Evolutionary conservation across 2,113 vertebrate species (phyloP).

Genomic region (Aix galericulata): DNA sequence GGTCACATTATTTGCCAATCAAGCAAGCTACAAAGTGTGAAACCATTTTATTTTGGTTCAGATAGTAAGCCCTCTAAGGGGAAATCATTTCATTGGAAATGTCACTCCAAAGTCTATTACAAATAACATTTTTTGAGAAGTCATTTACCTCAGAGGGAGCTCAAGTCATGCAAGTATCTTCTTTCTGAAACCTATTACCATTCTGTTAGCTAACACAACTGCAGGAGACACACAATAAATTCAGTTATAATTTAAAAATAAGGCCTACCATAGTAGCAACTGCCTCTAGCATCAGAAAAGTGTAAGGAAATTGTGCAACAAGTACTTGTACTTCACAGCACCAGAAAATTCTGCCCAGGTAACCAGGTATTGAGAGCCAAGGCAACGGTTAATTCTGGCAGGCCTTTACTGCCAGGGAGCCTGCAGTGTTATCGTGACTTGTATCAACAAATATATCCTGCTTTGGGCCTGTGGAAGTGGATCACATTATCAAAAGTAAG

Average conservation of each 20-base stretch:
- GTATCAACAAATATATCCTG: slow-evolving; percentile 34
- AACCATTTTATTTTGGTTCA: slow-evolving; percentile 53
- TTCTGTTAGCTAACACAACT: background rate
- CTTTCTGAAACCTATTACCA: background rate
- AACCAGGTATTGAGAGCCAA: slow-evolving; percentile 21
- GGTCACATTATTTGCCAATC: slow-evolving; percentile 29
- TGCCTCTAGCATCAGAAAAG: slow-evolving; percentile 55
- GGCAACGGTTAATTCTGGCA: slow-evolving; percentile 53
- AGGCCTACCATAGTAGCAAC: slow-evolving; percentile 40
- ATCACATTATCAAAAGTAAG: slow-evolving; percentile 72
- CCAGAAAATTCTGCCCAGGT: slow-evolving; percentile 53
- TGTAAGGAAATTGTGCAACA: slow-evolving; percentile 56
- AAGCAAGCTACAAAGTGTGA: slow-evolving; percentile 38
- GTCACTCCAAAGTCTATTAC: slow-evolving; percentile 6
- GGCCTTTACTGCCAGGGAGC: slow-evolving; percentile 49
- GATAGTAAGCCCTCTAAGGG: background rate
- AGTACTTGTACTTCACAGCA: slow-evolving; percentile 66
- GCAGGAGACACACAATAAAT: background rate
- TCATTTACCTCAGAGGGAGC: background rate
- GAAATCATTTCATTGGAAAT: background rate
- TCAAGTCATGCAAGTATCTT: background rate
- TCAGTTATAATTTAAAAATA: slow-evolving; percentile 11
- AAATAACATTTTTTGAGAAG: slow-evolving; percentile 30
- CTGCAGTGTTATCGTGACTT: slow-evolving; percentile 16
- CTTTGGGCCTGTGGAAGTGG: slow-evolving; percentile 50